Base-by-base conservation (phyloP, 1,140 invertebrate genomes). In the Brachionus koreanus region DNA sequence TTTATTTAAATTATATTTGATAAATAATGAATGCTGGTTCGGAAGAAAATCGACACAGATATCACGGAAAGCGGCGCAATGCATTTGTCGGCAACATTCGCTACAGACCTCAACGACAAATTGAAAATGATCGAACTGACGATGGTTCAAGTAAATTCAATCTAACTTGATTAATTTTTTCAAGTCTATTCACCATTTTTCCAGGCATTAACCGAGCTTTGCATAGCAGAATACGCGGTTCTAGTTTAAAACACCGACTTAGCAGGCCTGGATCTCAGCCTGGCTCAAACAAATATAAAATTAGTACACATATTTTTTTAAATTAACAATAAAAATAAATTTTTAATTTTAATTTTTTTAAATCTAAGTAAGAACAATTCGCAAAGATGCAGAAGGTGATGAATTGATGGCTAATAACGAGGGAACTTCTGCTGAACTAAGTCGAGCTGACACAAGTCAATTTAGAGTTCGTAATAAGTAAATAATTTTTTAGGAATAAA, bases 21-120 rank as follows among this genome's bases (percentile, higher is more conserved):
- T 3, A 29, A 29, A 29, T 29, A 74, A 74, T 74, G 69, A 46
- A 25, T 39, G 37, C 39, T 46, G 23, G 42, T 42, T 42, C n/a
- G 16, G 69, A 46, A 10, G 69, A 74, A 12, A 25, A 42, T 7
- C 37, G 29, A 46, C 69, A 42, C 19, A 74, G 43, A 25, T 79
- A 79, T 43, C 76, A 79, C 35, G 76, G 76, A 0, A 79, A 79
- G 25, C 52, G 76, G 13, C 76, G 76, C 16, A 79, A 79, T 52
- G 76, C 76, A 10, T 61, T 79, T 79, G 76, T 65, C 23, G 76
- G 76, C 16, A 74, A 74, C 10, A 46, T 74, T 10, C 43, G 43
- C 43, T 74, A 46, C n/a, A 42, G 65, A 39, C 65, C 65, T 16
- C 65, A 19, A 16, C 4, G 65, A 16, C 33, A 67, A 33, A n/a